Evolutionary conservation across 1,140 invertebrate species (phyloP).

Genomic region (Microvelia longipes): DNA sequence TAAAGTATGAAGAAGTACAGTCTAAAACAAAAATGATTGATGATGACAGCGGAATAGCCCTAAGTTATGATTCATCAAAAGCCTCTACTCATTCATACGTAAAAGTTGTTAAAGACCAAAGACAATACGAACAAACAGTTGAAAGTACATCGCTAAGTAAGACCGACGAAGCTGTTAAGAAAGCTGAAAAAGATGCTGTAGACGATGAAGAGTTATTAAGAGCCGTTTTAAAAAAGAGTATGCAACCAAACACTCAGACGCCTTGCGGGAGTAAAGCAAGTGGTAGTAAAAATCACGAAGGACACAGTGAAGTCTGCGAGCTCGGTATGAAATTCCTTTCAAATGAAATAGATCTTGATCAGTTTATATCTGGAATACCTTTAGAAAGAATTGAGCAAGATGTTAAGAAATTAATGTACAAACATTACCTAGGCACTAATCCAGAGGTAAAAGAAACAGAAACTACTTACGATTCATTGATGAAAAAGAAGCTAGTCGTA

Average conservation of each 20-base stretch:
- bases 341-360: background rate
- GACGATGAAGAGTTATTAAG: background rate
- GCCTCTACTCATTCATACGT: background rate
- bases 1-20: background rate
- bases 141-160: too few species aligned
- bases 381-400: background rate
- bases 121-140: background rate
- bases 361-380: background rate
- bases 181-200: background rate
- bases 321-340: background rate
- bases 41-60: background rate
- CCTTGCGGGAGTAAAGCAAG: background rate
- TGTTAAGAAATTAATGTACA: constrained; percentile 1
- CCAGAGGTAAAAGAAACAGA: background rate
- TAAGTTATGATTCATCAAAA: background rate
- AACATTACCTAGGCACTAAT: background rate
- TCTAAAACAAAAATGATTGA: background rate
- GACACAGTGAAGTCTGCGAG: background rate
- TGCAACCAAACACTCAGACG: background rate
- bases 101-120: background rate
- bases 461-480: background rate
- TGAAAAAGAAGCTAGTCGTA: background rate
- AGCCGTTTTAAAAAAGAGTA: constrained; percentile 2
- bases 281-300: background rate
- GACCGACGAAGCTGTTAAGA: background rate